Base-by-base conservation (phyloP, 2,888 invertebrate species). In the Latrodectus elegans region DNA sequence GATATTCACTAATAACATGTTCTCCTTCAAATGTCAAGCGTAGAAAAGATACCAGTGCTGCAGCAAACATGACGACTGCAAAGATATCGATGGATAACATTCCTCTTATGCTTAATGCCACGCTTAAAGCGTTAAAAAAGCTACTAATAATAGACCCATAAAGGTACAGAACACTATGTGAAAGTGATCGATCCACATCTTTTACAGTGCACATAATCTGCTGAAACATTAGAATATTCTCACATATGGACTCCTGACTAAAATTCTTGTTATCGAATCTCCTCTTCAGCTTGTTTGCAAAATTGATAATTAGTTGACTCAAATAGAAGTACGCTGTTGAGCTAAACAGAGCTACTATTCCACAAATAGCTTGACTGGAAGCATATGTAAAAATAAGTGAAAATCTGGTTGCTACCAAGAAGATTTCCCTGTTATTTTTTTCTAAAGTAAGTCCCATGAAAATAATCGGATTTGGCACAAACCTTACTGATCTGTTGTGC, bases 51-150 rank as follows among this genome's bases (percentile, higher is more conserved):
- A 26, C 53, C 53, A 73, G 8, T 10, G 67, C 53, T 9, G 73
- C 22, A 8, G 22, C 14, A n/a, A 78, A 68, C 53, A 67, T 49
- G 8, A 51, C 15, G 11, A 38, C 17, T 1, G 17, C 73, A 9
- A 73, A 68, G 9, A 84, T 15, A 15, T 65, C 22, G 8, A 64
- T 14, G 6, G 70, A 6, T 1, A 55, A 8, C 8, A 15, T 10
- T 15, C 26, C n/a, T 9, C 15, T 38, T 4, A 26, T 51, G 12
- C 17, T 12, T 8, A 72, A 55, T 8, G 15, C 8, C 1, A 78
- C 68, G 51, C 84, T 77, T 0, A 68, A 38, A 8, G 67, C 84
- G 17, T 65, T 68, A 49, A 84, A 84, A n/a, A 84, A 78, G n/a
- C 67, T 68, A 15, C 73, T 78, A 8, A 84, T n/a, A 14, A 51